Conservation (phyloP, 2,888 invertebrate species). For the Siphlonurus alternatus region DNA sequence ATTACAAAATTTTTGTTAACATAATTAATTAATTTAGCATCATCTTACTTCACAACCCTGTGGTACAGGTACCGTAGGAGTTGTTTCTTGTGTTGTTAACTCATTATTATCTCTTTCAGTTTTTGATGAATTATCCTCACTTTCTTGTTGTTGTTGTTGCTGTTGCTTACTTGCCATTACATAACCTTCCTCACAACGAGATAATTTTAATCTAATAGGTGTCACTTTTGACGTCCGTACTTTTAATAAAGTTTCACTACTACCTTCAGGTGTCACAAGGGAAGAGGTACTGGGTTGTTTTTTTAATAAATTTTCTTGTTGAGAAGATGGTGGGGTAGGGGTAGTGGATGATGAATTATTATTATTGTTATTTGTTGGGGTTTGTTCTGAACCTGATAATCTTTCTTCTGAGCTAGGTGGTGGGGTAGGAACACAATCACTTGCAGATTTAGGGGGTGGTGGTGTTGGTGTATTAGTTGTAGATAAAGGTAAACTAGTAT, state of each 20-base stretch:
- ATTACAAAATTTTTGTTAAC: too few relatives aligned
- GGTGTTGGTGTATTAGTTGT: neutral
- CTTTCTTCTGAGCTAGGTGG: neutral
- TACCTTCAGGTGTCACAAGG: neutral
- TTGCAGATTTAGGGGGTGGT: neutral
- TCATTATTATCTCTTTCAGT: neutral
- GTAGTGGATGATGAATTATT: neutral
- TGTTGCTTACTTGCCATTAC: slow-evolving; percentile 24
- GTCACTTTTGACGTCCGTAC: slow-evolving; percentile 49
- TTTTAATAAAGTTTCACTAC: slow-evolving; percentile 27
- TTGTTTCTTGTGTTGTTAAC: neutral
- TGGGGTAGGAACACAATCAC: neutral
- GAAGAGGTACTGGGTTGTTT: neutral
- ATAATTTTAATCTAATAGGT: slow-evolving; percentile 69
- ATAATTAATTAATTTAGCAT: neutral
- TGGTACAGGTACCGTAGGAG: neutral
- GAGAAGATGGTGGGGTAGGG: neutral
- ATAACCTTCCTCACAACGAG: slow-evolving; percentile 62
- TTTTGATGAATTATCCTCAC: neutral
- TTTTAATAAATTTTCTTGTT: neutral
- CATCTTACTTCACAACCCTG: neutral
- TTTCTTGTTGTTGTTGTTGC: neutral
- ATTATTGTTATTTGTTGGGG: neutral
- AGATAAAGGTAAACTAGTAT: neutral
- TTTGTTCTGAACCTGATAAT: neutral